A percentile compares a stretch with the other conserved stretches of the same genome.
phyloP scores from a whole-genome alignment of 1,140 invertebrate genomes.

The Hyposmocoma kahamanoa region DNA sequence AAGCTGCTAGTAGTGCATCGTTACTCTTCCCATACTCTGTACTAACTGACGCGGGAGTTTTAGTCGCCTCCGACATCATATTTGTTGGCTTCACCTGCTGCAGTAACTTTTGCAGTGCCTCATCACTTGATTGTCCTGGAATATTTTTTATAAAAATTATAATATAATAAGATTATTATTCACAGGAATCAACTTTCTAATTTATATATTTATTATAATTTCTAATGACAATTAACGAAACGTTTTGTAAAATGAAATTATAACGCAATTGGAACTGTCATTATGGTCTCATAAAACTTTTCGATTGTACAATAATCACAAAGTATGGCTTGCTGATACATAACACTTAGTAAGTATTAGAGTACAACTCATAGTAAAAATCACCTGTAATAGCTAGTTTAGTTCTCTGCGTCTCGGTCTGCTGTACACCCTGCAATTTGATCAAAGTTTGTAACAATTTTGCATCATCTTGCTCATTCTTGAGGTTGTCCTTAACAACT shows the following conservation, averaged over 20 bases:
- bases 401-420: conserved; percentile 51
- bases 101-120: conserved; percentile 57
- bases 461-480: conserved; percentile 59
- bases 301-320: no score
- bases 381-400: conserved; percentile 61
- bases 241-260: no score
- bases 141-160: no score
- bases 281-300: no score
- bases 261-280: no score
- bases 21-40: conserved; percentile 76
- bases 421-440: conserved; percentile 60
- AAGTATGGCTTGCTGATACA: no score
- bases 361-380: no score
- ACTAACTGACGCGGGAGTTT: conserved; percentile 58
- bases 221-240: no score
- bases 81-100: conserved; percentile 41
- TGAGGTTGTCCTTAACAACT: conserved; percentile 58
- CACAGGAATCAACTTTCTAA: no score
- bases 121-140: conserved; percentile 61
- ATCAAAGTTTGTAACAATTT: conserved; percentile 67
- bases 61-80: conserved; percentile 63
- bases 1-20: conserved; percentile 78
- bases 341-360: no score
- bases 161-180: no score
- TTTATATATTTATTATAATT: no score